Evolutionary conservation across 2,797 vertebrate species (phyloP).

Genomic region (Denticeps clupeoides): DNA sequence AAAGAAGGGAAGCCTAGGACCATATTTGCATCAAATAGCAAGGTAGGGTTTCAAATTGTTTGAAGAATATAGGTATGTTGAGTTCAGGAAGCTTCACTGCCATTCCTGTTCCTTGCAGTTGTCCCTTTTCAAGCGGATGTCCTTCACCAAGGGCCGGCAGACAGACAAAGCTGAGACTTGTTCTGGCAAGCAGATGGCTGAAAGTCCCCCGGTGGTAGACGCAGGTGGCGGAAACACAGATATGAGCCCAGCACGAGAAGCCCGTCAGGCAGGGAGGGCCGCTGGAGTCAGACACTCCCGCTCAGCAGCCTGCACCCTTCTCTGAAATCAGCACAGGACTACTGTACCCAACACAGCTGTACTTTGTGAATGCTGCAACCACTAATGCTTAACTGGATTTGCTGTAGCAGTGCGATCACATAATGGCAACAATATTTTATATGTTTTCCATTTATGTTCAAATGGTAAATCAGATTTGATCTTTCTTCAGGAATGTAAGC

Average conservation of each 20-base stretch:
- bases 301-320: constrained; percentile 64
- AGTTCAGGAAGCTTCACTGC: not conserved
- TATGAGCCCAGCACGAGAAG: constrained; percentile 31
- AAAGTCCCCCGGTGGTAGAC: constrained; percentile 17
- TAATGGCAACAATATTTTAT: no score
- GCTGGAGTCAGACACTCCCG: constrained; percentile 45
- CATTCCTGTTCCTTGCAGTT: constrained; percentile 57
- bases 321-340: constrained; percentile 45
- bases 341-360: not conserved
- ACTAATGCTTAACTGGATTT: no score
- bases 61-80: no score
- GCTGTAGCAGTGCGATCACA: no score
- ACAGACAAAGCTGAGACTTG: not conserved
- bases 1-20: constrained; percentile 24
- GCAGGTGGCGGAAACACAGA: constrained; percentile 35
- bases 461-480: no score
- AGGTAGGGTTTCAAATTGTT: constrained; percentile 40
- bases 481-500: no score
- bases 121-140: constrained; percentile 69
- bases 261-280: not conserved
- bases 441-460: no score
- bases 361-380: constrained; percentile 9
- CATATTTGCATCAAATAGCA: constrained; percentile 44
- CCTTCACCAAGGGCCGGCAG: constrained; percentile 41
- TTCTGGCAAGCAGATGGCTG: not conserved